phyloP scores from a whole-genome alignment of 1,140 invertebrate genomes.

The Atta cephalotes region DNA sequence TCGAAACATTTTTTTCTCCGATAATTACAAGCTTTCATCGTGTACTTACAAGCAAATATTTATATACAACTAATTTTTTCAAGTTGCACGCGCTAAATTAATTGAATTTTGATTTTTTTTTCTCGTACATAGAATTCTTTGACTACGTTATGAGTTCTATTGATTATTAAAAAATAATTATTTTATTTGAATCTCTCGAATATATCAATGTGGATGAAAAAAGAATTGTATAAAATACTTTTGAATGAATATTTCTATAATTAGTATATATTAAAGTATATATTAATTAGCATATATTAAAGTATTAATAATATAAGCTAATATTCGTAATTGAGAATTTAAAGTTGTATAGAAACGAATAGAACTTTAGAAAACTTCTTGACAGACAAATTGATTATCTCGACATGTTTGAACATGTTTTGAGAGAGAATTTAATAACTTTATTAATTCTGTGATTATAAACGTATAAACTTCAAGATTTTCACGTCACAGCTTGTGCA shows the following conservation, averaged over 20 bases:
- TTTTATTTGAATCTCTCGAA: not conserved
- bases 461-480: not conserved
- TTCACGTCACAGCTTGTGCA: not conserved
- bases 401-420: not conserved
- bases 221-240: not conserved
- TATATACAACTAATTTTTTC: slow-evolving; percentile 13
- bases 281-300: not conserved
- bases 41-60: slow-evolving; percentile 42
- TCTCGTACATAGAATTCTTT: not conserved
- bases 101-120: slow-evolving; percentile 17
- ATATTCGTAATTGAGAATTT: not conserved
- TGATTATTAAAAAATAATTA: slow-evolving; percentile 13
- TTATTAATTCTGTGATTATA: not conserved
- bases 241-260: not conserved
- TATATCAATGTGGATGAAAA: not conserved
- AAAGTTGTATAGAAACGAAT: not conserved
- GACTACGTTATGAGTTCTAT: not conserved
- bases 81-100: slow-evolving; percentile 24
- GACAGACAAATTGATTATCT: not conserved
- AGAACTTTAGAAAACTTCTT: not conserved
- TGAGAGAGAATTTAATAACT: not conserved
- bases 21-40: slow-evolving; percentile 25
- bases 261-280: not conserved
- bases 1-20: slow-evolving; percentile 11
- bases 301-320: not conserved